Base-by-base conservation (phyloP, 2,797 vertebrate species). In the Pangasius sanitwongsei region DNA sequence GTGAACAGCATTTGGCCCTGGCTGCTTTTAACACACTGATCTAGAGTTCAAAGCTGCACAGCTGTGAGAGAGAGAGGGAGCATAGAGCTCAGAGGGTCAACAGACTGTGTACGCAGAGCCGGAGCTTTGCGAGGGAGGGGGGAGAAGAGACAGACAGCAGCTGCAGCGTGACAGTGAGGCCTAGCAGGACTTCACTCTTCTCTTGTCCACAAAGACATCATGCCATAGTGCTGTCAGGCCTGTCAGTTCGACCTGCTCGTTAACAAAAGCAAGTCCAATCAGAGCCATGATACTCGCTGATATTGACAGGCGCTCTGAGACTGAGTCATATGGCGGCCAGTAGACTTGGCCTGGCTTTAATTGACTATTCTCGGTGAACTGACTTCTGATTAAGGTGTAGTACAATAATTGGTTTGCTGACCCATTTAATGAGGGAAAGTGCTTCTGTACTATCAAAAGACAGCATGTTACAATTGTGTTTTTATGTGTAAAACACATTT, bases 131-230 rank as follows among this genome's bases (percentile, higher is more conserved):
- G 15, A 69, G 87, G 59, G 55, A 88, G 67, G 83, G 93, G 92
- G 89, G 91, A 92, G 90, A 75, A 88, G 78, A 90, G 94, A 93
- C 93, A 94, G 92, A 89, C 92, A 93, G 93, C 95, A 96, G 95
- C 95, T 96, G 94, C 93, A 90, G 91, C 91, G 86, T 94, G 93
- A 95, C 94, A 93, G 88, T 83, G 87, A 92, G 92, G 92, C 93
- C 93, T 93, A 91, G 90, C 89, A 87, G 91, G 89, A 90, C 91
- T 90, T 90, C 92, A 91, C 92, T 94, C 90, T 90, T 91, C 90
- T 93, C 91, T 85, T 90, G 61, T 87, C 83, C 90, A 93, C 91
- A 92, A 91, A 90, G 86, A 89, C 89, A 89, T 93, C 88, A 92
- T 86, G 92, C 89, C 89, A 88, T 89, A 93, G 90, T 85, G 90